Evolutionary conservation across 2,113 vertebrate genomes (phyloP).

Genomic region (Ploceus nigricollis): DNA sequence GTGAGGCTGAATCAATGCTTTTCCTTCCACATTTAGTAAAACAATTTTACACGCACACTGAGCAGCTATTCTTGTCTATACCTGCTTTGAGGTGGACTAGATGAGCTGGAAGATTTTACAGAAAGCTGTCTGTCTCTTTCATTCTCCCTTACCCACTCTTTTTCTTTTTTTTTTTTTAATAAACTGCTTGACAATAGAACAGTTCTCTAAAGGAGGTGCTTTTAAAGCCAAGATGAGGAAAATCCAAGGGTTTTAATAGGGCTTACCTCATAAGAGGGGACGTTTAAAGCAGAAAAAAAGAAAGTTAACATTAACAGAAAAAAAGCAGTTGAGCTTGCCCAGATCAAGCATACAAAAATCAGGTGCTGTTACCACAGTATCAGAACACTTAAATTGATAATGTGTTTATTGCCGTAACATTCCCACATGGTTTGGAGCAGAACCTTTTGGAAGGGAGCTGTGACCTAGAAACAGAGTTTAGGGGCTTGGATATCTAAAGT

Average conservation of each 20-base stretch:
- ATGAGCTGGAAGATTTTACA: slow-evolving; percentile 15
- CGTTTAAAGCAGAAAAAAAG: not conserved
- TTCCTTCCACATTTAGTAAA: slow-evolving; percentile 28
- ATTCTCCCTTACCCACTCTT: not conserved
- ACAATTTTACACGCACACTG: slow-evolving; percentile 31
- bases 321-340: not conserved
- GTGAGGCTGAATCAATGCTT: slow-evolving; percentile 11
- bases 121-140: not conserved
- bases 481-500: not conserved
- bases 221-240: not conserved
- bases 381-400: not conserved
- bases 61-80: slow-evolving; percentile 14
- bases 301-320: not conserved
- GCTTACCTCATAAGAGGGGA: not conserved
- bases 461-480: not conserved
- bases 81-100: slow-evolving; percentile 29
- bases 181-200: not conserved
- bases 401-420: not conserved
- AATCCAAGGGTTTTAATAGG: not conserved
- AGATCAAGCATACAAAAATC: not conserved
- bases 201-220: not conserved
- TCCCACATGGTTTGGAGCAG: not conserved
- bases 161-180: not conserved
- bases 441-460: not conserved
- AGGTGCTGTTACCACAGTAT: not conserved